Base-by-base conservation (phyloP, 2,797 vertebrate genomes). In the Channa striata region DNA sequence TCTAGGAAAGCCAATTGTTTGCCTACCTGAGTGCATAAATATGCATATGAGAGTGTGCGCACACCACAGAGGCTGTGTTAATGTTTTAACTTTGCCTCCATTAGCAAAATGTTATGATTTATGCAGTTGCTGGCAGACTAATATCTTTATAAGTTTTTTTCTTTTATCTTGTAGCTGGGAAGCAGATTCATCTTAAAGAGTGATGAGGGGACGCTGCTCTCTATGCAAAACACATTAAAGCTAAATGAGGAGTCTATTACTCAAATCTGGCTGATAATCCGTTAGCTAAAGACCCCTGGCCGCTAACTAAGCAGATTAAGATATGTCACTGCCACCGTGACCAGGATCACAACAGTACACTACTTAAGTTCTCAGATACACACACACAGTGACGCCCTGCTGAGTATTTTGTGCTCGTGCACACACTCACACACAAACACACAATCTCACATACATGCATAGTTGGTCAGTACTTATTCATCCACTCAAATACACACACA, bases 181-280 rank as follows among this genome's bases (percentile, higher is more conserved):
- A 94, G 93, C 93, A 95, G 94, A 97, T 98, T 97, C 94, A 96
- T 98, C 97, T 97, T 96, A 86, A 96, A 97, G 96, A 98, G 94
- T 95, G 96, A 97, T 97, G 96, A 96, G 94, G 92, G 94, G 91
- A 95, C 94, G 95, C 95, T 95, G 95, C 94, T 96, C 96, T 96
- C 95, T 94, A 96, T 97, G 96, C 97, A 97, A 97, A 97, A 97
- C 92, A 92, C 96, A 97, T 98, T 97, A 96, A 94, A 96, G 95
- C 95, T 94, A 97, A 97, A 97, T 96, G 95, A 97, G 96, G 94
- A 97, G 96, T 98, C 95, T 97, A 98, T 98, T 97, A 97, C 94
- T 98, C 96, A 97, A 93, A 93, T 78, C 88, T 93, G 91, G 79
- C 92, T 94, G 93, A 95, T 96, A 95, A 97, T 97, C 95, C 89